These are phyloP conservation scores for Venturia canescens DNA, from an alignment of 1,140 invertebrate species.

Conservation along the genomic window DNA sequence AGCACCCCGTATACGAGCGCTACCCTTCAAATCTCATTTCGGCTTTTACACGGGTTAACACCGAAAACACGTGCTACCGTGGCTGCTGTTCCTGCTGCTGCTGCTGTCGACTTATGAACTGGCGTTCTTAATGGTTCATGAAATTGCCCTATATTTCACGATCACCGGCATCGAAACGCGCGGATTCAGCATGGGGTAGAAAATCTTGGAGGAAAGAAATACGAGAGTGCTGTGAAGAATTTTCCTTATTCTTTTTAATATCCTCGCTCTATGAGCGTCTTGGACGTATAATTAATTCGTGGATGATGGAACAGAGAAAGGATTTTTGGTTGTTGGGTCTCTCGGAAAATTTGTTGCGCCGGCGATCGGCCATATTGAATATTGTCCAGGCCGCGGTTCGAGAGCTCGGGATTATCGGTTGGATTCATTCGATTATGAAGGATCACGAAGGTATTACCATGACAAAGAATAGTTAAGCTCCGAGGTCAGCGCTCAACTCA, in stretches of 20 bases:
- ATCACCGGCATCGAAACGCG: constrained; percentile 50
- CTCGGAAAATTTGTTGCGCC: not conserved
- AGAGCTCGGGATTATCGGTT: not conserved
- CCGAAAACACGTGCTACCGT: constrained; percentile 68
- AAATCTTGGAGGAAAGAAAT: constrained; percentile 3
- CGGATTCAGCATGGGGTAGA: constrained; percentile 18
- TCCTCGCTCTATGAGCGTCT: not conserved
- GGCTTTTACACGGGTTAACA: constrained; percentile 70
- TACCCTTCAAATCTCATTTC: constrained; percentile 68
- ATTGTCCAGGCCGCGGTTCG: too few relatives aligned
- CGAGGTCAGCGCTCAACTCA: constrained; percentile 14
- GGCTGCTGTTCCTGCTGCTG: constrained; percentile 1
- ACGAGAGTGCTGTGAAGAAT: not conserved
- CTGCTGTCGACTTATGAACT: constrained; percentile 66
- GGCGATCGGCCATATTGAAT: not conserved
- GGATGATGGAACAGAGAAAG: not conserved
- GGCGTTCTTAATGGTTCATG: constrained; percentile 71
- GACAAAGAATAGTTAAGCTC: constrained; percentile 11
- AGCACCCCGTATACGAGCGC: constrained; percentile 1
- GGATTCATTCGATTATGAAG: constrained; percentile 1
- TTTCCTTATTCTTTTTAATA: not conserved
- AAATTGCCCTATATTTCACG: constrained; percentile 72
- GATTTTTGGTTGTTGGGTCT: too few relatives aligned
- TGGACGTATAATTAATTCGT: not conserved
- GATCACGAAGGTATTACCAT: not conserved